Evolutionary conservation across 1,140 invertebrate genomes (phyloP).

Genomic region (Drosophila sulfurigaster): DNA sequence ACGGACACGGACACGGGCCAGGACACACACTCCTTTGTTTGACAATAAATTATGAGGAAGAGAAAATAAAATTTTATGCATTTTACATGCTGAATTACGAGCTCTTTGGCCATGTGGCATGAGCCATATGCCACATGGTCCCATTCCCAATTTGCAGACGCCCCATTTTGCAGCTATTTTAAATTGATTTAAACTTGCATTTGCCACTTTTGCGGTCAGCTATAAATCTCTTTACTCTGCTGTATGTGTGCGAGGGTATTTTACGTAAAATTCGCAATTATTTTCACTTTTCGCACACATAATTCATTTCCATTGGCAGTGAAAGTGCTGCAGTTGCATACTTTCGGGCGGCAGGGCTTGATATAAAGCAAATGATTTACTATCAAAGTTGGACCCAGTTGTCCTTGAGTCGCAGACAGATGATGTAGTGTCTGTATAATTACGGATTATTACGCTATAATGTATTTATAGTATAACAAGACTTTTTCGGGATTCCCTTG

Average conservation of each 20-base stretch:
- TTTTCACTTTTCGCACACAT: conserved; percentile 51
- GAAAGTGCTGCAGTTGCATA: conserved; percentile 51
- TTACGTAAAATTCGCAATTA: conserved; percentile 52
- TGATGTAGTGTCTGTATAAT: neutral
- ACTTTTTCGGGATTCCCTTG: too few species aligned
- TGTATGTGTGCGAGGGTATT: conserved; percentile 5
- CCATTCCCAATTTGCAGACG: conserved; percentile 43
- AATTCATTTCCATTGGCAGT: conserved; percentile 26
- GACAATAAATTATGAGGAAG: conserved; percentile 74
- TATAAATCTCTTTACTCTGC: conserved; percentile 54
- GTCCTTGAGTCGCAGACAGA: neutral
- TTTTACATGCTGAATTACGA: conserved; percentile 73
- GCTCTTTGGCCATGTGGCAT: conserved; percentile 49
- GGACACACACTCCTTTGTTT: conserved; percentile 35
- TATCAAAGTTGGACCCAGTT: neutral
- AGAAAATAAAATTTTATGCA: conserved; percentile 54
- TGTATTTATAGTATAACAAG: too few species aligned
- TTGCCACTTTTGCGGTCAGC: conserved; percentile 59
- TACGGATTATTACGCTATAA: neutral
- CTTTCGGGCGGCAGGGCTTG: conserved; percentile 36
- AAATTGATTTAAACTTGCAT: conserved; percentile 79
- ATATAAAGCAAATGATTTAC: conserved; percentile 28
- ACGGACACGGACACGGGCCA: neutral
- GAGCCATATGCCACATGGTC: conserved; percentile 16
- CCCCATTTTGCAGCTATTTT: conserved; percentile 64